Percentiles rank a stretch among this genome's conserved stretches.
These are phyloP conservation scores for Ecliptopera silaceata DNA, from an alignment of 2,888 invertebrate genomes.

Conservation along the genomic window DNA sequence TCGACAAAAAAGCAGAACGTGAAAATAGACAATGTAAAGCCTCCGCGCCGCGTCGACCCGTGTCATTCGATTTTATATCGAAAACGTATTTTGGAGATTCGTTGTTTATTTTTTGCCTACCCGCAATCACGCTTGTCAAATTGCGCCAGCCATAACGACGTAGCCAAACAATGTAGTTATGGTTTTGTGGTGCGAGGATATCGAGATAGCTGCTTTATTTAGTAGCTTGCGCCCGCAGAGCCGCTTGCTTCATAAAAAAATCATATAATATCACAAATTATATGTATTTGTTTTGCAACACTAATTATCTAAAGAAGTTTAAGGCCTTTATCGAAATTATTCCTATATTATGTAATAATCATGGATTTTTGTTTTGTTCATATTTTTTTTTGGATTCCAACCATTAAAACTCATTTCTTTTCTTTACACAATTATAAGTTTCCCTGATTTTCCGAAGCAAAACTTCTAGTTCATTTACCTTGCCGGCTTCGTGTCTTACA, in stretches of 20 bases:
- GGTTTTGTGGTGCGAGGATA: not conserved
- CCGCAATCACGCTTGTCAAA: constrained; percentile 16
- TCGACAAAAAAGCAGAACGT: not conserved
- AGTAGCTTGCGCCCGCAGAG: not conserved
- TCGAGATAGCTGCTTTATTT: constrained; percentile 1
- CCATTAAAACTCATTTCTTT: too few relatives aligned
- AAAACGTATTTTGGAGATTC: constrained; percentile 18
- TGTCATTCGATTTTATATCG: constrained; percentile 23
- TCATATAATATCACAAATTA: too few relatives aligned
- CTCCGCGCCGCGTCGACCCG: constrained; percentile 12
- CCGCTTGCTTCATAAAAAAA: not conserved
- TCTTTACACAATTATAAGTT: too few relatives aligned
- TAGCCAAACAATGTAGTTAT: constrained; percentile 8
- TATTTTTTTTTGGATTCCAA: too few relatives aligned
- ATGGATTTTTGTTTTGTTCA: too few relatives aligned
- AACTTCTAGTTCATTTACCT: not conserved
- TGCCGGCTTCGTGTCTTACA: not conserved
- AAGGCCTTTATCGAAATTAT: too few relatives aligned
- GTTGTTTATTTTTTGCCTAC: constrained; percentile 18
- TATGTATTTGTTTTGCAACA: too few relatives aligned
- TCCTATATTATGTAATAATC: too few relatives aligned
- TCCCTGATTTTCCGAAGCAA: too few relatives aligned
- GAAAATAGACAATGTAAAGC: constrained; percentile 6
- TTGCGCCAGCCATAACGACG: constrained; percentile 10
- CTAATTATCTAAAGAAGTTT: too few relatives aligned